Evolutionary conservation across 2,113 vertebrate genomes (phyloP).

Genomic region (Meleagris gallopavo): DNA sequence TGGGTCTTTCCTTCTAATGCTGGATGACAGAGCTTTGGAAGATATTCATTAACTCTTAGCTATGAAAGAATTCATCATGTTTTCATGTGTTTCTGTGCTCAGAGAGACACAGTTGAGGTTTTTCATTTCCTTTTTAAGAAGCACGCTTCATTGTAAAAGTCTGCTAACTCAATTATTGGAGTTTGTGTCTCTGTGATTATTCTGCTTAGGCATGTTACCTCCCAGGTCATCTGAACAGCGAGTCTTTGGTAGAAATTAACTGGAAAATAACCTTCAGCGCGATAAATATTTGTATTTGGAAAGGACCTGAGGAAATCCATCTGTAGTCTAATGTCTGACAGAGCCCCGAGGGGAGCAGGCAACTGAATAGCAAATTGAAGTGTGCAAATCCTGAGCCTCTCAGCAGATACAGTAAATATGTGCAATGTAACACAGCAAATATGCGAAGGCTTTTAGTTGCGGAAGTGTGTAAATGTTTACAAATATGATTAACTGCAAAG

Average conservation of each 20-base stretch:
- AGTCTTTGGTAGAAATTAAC: not conserved
- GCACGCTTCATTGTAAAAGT: not conserved
- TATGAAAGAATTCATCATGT: accelerated
- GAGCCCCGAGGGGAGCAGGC: not conserved
- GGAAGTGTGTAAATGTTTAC: slow-evolving; percentile 59
- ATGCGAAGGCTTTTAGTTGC: slow-evolving; percentile 21
- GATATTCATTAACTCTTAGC: not conserved
- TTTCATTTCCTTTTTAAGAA: not conserved
- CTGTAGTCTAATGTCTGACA: not conserved
- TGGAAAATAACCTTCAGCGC: not conserved
- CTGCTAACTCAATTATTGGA: not conserved
- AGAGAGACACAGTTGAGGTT: not conserved
- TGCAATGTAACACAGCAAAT: slow-evolving; percentile 21
- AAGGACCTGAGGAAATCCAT: not conserved
- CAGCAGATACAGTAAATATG: slow-evolving; percentile 21
- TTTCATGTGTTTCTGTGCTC: accelerated
- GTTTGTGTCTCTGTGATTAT: not conserved
- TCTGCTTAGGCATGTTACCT: not conserved
- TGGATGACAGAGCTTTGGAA: not conserved
- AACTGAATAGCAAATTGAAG: slow-evolving; percentile 3
- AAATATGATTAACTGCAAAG: slow-evolving; percentile 55
- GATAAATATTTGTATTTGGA: slow-evolving; percentile 49
- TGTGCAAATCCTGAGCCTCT: slow-evolving; percentile 9
- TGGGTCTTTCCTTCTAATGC: not conserved
- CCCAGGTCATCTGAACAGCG: not conserved